phyloP scores from a whole-genome alignment of 2,888 invertebrate genomes.

The Phragmatobia fuliginosa region DNA sequence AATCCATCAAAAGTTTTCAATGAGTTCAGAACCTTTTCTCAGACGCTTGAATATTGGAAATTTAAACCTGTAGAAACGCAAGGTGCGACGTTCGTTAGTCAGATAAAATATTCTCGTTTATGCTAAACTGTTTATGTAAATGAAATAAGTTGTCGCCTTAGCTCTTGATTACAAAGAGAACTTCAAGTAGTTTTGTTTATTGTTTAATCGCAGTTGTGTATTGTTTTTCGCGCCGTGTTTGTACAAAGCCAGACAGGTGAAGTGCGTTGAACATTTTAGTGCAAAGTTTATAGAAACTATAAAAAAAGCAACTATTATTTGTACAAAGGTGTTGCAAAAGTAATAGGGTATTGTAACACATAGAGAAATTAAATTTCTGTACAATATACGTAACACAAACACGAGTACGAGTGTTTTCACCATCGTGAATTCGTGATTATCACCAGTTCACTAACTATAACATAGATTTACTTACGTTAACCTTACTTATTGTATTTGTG shows the following conservation, averaged over 20 bases:
- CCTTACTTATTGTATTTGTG: too few relatives aligned
- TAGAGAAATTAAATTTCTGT: background rate
- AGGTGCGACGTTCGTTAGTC: slow-evolving; percentile 60
- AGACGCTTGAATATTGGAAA: slow-evolving; percentile 48
- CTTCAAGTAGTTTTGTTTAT: slow-evolving; percentile 76
- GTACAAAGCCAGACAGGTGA: slow-evolving; percentile 62
- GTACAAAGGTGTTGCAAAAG: slow-evolving; percentile 19
- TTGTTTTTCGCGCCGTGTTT: slow-evolving; percentile 61
- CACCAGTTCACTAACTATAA: too few relatives aligned
- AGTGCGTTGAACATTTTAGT: slow-evolving; percentile 54
- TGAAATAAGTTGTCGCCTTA: slow-evolving; percentile 78
- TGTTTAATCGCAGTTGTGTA: slow-evolving; percentile 72
- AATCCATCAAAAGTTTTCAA: slow-evolving; percentile 40
- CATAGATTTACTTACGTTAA: too few relatives aligned
- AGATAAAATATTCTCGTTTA: slow-evolving; percentile 69
- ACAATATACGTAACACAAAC: too few relatives aligned
- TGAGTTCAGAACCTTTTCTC: slow-evolving; percentile 34
- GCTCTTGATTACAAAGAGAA: slow-evolving; percentile 80
- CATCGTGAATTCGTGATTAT: too few relatives aligned
- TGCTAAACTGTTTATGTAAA: slow-evolving; percentile 79
- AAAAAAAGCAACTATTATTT: slow-evolving; percentile 35
- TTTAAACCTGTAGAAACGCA: slow-evolving; percentile 53
- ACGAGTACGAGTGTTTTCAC: too few relatives aligned
- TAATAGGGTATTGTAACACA: background rate
- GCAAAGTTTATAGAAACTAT: slow-evolving; percentile 43